Conservation (phyloP, 2,888 invertebrate genomes). For the Rhopalosiphum nymphaeae region DNA sequence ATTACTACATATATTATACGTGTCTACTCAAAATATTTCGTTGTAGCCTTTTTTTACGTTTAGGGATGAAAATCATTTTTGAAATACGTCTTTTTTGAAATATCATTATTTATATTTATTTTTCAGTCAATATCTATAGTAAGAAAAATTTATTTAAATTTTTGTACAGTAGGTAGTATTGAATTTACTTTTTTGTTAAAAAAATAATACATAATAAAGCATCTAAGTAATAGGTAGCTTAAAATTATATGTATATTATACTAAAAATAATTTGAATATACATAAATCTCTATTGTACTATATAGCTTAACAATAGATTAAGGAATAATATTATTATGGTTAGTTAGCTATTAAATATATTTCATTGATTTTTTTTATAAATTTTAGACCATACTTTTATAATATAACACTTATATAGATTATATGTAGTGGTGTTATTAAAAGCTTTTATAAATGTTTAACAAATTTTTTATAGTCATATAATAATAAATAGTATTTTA, state of each 20-base stretch:
- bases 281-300: background rate
- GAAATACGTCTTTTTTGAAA: background rate
- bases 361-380: background rate
- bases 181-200: background rate
- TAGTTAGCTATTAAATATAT: background rate
- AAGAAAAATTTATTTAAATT: background rate
- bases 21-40: background rate
- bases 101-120: background rate
- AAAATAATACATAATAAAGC: background rate
- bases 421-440: background rate
- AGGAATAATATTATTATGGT: background rate
- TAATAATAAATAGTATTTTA: background rate
- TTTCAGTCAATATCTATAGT: background rate
- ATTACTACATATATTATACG: background rate
- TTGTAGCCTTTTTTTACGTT: background rate
- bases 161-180: background rate
- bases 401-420: background rate
- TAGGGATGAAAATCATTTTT: background rate
- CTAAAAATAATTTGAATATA: background rate
- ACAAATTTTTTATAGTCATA: background rate
- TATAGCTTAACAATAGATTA: background rate
- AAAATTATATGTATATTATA: background rate
- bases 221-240: background rate
- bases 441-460: background rate
- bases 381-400: background rate